A percentile compares a stretch with the other conserved stretches of the same genome.
phyloP scores from a whole-genome alignment of 1,140 invertebrate species.

The Magallana gigas region DNA sequence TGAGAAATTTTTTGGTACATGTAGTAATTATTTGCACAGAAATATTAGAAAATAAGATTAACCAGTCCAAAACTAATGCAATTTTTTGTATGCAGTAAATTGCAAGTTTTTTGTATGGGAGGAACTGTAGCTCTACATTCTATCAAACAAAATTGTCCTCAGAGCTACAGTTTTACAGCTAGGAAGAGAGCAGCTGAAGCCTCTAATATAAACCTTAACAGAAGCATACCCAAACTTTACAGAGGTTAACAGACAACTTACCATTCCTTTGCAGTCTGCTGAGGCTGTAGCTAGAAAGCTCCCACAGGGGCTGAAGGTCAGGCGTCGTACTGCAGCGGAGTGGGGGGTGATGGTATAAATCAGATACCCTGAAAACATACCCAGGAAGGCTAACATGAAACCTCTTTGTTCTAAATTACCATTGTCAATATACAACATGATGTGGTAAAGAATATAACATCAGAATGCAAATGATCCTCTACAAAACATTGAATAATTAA shows the following conservation, averaged over 20 bases:
- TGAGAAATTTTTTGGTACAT: too few species aligned
- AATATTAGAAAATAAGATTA: too few species aligned
- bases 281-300: constrained; percentile 66
- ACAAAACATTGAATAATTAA: background rate
- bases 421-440: background rate
- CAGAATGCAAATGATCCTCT: background rate
- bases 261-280: constrained; percentile 68
- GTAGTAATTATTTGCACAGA: too few species aligned
- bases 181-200: too few species aligned
- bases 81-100: too few species aligned
- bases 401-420: background rate
- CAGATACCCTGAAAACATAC: constrained; percentile 58
- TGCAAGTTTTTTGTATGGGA: too few species aligned
- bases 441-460: background rate
- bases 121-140: too few species aligned
- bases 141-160: too few species aligned
- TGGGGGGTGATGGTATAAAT: constrained; percentile 56
- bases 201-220: too few species aligned
- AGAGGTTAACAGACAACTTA: constrained; percentile 46
- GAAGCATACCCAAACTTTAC: too few species aligned
- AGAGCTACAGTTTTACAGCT: too few species aligned
- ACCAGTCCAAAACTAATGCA: too few species aligned
- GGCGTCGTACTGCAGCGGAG: constrained; percentile 65
- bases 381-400: background rate
- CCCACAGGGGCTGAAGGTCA: constrained; percentile 63